A percentile compares a stretch with the other conserved stretches of the same genome.
phyloP scores from a whole-genome alignment of 2,113 vertebrate genomes.

The Tenrec ecaudatus region DNA sequence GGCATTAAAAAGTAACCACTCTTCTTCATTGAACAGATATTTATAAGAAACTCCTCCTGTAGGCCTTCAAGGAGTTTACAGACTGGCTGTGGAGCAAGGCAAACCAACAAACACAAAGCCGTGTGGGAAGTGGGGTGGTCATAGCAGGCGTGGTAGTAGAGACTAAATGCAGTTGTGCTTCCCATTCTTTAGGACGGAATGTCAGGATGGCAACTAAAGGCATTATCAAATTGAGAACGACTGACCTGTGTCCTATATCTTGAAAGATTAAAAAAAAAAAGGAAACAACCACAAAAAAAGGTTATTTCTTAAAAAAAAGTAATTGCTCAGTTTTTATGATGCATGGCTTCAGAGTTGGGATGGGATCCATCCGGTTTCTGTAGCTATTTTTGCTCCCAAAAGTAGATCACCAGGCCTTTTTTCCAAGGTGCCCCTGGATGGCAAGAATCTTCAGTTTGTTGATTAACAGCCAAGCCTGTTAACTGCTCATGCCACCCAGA shows the following conservation, averaged over 20 bases:
- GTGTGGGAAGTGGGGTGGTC: neutral
- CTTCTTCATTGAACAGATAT: slow-evolving; percentile 40
- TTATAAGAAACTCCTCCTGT: neutral
- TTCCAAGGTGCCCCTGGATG: neutral
- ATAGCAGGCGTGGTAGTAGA: neutral
- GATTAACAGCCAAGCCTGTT: neutral
- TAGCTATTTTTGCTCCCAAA: neutral
- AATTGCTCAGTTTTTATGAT: neutral
- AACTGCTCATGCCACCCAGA: too few species aligned
- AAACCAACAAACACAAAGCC: slow-evolving; percentile 15
- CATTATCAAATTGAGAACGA: neutral
- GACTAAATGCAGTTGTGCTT: neutral
- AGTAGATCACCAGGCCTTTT: neutral
- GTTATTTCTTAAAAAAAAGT: neutral
- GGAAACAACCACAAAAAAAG: neutral
- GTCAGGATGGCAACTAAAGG: neutral
- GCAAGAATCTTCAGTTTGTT: neutral
- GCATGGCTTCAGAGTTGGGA: neutral
- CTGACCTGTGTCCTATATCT: neutral
- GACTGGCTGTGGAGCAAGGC: neutral
- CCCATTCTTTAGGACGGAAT: neutral
- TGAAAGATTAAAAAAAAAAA: neutral
- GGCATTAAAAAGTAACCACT: slow-evolving; percentile 20
- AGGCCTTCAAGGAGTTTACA: neutral
- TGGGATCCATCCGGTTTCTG: neutral